Evolutionary conservation across 2,113 vertebrate species (phyloP).

Genomic region (Ailurus styani): DNA sequence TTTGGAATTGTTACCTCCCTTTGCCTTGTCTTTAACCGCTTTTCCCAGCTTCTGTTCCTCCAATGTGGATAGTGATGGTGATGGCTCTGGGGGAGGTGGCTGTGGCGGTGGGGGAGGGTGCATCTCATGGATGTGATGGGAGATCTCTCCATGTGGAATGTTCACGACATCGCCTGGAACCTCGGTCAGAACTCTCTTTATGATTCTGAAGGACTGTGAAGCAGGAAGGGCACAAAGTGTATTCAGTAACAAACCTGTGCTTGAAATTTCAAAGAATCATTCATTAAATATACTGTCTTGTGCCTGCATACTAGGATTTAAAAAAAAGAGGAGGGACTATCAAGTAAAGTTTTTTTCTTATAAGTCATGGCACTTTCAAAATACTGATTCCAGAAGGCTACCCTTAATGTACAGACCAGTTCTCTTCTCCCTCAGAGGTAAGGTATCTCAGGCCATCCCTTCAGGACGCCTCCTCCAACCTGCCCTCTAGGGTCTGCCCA

Average conservation of each 20-base stretch:
- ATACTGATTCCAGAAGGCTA: background rate
- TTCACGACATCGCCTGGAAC: conserved; percentile 75
- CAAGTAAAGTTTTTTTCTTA: background rate
- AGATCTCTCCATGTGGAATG: conserved; percentile 64
- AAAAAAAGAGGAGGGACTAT: background rate
- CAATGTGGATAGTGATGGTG: background rate
- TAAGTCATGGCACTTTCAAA: background rate
- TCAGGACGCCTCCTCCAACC: background rate
- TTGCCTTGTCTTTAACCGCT: background rate
- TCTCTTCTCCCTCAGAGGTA: background rate
- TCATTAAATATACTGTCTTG: background rate
- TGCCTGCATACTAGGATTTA: background rate
- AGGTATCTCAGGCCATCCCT: background rate
- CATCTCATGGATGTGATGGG: background rate
- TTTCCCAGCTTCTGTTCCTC: background rate
- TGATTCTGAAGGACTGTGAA: conserved; percentile 56
- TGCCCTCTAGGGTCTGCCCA: background rate
- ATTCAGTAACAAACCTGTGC: background rate
- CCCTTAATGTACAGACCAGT: background rate
- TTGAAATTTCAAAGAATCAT: background rate
- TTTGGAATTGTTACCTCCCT: background rate
- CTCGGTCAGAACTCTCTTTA: conserved; percentile 57
- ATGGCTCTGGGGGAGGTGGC: rapidly evolving
- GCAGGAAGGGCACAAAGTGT: background rate
- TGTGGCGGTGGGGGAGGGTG: rapidly evolving